Evolutionary conservation across 2,113 vertebrate species (phyloP).

Genomic region (Pomatostomus ruficeps): DNA sequence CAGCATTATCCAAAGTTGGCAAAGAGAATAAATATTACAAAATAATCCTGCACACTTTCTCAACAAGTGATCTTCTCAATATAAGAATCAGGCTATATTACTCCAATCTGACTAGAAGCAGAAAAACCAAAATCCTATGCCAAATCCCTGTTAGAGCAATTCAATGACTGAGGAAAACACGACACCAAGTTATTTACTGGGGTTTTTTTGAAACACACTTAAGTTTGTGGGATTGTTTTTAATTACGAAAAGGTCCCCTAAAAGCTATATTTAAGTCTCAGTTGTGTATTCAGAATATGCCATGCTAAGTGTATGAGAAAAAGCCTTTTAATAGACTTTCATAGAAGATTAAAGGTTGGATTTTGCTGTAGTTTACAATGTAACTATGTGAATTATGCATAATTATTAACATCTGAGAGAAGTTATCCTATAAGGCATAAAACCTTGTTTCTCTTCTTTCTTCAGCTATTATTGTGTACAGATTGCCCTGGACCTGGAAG

Average conservation of each 20-base stretch:
- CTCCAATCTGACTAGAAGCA: not conserved
- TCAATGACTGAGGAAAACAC: not conserved
- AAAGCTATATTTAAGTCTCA: not conserved
- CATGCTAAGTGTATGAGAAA: not conserved
- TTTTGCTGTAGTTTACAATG: not conserved
- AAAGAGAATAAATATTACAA: not conserved
- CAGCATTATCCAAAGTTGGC: not conserved
- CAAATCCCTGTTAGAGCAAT: not conserved
- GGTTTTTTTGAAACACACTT: not conserved
- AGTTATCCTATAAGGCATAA: not conserved
- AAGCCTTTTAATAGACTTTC: not conserved
- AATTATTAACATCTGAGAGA: not conserved
- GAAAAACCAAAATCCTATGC: not conserved
- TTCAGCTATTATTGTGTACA: constrained; percentile 82
- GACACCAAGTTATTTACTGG: not conserved
- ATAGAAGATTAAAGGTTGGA: not conserved
- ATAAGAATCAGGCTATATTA: not conserved
- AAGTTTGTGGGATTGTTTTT: not conserved
- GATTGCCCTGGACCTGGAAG: constrained; percentile 94
- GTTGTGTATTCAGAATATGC: not conserved
- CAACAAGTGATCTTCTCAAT: not conserved
- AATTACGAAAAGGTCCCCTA: not conserved
- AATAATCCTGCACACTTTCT: not conserved
- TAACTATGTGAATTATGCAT: not conserved
- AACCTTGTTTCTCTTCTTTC: constrained; percentile 17